Evolutionary conservation across 2,888 invertebrate species (phyloP).

Genomic region (Agonopterix alstromeriana): DNA sequence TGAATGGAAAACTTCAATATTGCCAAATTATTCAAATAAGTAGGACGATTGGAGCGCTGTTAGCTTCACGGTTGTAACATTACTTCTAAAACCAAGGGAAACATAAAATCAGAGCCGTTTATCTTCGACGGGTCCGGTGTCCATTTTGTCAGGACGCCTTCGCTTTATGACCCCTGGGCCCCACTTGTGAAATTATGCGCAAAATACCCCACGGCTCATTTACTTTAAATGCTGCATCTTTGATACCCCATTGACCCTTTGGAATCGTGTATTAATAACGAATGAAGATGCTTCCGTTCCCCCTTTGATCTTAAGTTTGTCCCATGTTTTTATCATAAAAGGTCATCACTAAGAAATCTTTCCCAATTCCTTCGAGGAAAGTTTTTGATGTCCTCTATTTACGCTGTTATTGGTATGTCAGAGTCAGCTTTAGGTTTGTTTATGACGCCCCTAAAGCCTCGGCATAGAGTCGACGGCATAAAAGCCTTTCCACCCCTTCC

Average conservation of each 20-base stretch:
- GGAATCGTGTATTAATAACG: slow-evolving; percentile 49
- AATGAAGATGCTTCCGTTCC: slow-evolving; percentile 25
- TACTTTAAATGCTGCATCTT: slow-evolving; percentile 56
- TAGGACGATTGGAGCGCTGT: background rate
- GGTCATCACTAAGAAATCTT: slow-evolving; percentile 1
- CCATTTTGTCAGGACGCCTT: slow-evolving; percentile 22
- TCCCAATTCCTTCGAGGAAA: background rate
- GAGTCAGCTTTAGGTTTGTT: slow-evolving; percentile 30
- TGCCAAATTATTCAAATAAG: slow-evolving; percentile 4
- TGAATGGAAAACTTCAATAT: background rate
- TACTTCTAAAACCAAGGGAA: background rate
- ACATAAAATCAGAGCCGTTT: slow-evolving; percentile 39
- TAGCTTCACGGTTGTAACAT: background rate
- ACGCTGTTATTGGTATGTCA: slow-evolving; percentile 17
- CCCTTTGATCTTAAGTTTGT: background rate
- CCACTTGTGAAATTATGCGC: slow-evolving; percentile 59
- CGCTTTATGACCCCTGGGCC: slow-evolving; percentile 20
- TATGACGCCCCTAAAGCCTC: slow-evolving; percentile 24
- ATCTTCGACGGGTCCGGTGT: slow-evolving; percentile 24
- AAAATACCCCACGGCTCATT: slow-evolving; percentile 66
- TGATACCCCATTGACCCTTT: slow-evolving; percentile 55
- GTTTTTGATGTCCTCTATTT: slow-evolving; percentile 4
- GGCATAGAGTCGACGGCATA: slow-evolving; percentile 6
- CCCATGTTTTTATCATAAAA: slow-evolving; percentile 7
- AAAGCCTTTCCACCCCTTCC: slow-evolving; percentile 15